These are phyloP conservation scores for Eulemur macaco DNA, from an alignment of 2,113 vertebrate species.

Conservation along the genomic window DNA sequence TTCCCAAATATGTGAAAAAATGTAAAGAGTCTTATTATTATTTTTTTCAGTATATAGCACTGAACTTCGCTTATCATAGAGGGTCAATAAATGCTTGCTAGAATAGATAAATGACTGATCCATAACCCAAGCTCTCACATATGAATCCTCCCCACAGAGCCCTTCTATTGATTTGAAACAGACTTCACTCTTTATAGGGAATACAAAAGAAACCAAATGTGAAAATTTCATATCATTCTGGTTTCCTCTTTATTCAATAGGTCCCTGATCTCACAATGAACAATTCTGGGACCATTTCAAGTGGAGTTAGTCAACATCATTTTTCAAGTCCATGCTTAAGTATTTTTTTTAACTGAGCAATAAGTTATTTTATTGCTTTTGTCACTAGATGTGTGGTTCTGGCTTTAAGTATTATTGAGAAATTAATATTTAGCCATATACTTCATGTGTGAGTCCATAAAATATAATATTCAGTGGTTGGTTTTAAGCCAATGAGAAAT, in stretches of 20 bases:
- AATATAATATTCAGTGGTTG: constrained; percentile 76
- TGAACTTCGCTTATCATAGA: not conserved
- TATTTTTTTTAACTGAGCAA: constrained; percentile 44
- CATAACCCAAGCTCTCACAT: not conserved
- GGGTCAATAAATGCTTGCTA: not conserved
- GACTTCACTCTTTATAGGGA: not conserved
- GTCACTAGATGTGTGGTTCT: constrained; percentile 48
- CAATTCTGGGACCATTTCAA: constrained; percentile 12
- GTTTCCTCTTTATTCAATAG: not conserved
- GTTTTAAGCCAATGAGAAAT: constrained; percentile 76
- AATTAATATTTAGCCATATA: constrained; percentile 80
- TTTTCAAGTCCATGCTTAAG: constrained; percentile 16
- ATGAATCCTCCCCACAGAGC: not conserved
- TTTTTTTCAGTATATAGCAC: not conserved
- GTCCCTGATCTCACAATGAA: not conserved
- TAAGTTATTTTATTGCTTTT: constrained; percentile 32
- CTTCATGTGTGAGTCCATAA: constrained; percentile 76
- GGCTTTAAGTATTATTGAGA: constrained; percentile 72
- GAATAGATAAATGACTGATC: not conserved
- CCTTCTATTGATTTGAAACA: not conserved
- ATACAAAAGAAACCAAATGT: not conserved
- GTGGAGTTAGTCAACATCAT: not conserved
- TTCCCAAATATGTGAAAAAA: not conserved
- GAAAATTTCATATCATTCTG: not conserved
- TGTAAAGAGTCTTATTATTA: not conserved